Evolutionary conservation across 53 echinoderm and acorn worm genomes (phyloP), one percentile per base, ranked within the genome.

Genomic region (Zoroaster sp.): DNA sequence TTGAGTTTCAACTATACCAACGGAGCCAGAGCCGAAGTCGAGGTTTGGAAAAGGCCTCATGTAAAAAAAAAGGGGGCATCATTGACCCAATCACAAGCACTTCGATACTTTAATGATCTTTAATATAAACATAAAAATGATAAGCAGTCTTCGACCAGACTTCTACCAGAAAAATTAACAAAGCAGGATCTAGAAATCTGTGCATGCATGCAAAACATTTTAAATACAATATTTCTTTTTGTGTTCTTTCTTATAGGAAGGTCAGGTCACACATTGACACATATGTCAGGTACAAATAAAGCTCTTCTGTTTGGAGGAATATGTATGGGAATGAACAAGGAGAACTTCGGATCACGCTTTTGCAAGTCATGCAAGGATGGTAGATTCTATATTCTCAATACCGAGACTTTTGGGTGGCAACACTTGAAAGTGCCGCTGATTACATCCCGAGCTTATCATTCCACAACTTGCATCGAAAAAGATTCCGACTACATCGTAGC

Each of bases 321-420:
- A 2, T 31, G 66, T 59, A 81, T 81, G 82, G 65, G 66, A 35
- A 33, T 40, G 73, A 40, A 23, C 40, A 66, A 38, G 12, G 66
- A 63, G 18, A 18, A 36, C 66, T 66, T 59, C 35, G 41, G 40
- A 37, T 41, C 55, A 37, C 42, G 53, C 5, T 75, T 88, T 77
- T 40, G n/a, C 40, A 88, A 54, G 14, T 38, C 37, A 14, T 88
- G 88, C 35, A 59, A 74, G 59, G 88, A 88, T 77, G 77, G 88
- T 18, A 38, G 75, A 21, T 88, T 88, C 65, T 88, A 88, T 33
- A 40, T 87, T 46, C 54, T 88, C 21, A 65, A 75, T 18, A 69
- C 45, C 7, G 59, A 52, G 36, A 47, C 73, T 2, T 87, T 49
- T 32, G 63, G 18, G 18, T 88, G 88, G 88, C 65, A 66, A 63